Evolutionary conservation across 2,113 vertebrate genomes (phyloP).

Genomic region (Leucoraja erinaceus): DNA sequence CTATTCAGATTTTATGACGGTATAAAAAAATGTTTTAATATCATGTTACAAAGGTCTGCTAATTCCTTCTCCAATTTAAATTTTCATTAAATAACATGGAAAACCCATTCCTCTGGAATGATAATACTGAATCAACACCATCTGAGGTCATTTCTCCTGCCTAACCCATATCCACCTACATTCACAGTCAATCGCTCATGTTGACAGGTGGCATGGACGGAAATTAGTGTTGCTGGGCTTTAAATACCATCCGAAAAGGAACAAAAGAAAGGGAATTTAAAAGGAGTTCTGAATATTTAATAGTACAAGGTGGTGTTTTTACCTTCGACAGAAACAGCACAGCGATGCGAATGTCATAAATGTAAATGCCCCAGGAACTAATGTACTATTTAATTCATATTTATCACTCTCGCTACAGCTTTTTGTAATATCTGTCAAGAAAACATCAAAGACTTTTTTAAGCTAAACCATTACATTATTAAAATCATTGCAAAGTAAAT

Average conservation of each 20-base stretch:
- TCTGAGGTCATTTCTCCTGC: background rate
- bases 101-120: background rate
- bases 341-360: background rate
- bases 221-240: background rate
- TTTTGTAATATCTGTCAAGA: background rate
- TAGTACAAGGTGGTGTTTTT: background rate
- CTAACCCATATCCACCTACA: background rate
- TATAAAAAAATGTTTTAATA: background rate
- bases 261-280: background rate
- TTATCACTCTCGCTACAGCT: background rate
- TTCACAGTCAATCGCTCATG: background rate
- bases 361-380: background rate
- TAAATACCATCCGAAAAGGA: background rate
- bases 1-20: background rate
- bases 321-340: background rate
- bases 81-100: background rate
- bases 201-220: background rate
- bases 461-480: background rate
- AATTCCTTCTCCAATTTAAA: background rate
- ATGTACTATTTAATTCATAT: conserved; percentile 2
- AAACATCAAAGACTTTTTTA: background rate
- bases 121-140: background rate
- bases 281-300: background rate
- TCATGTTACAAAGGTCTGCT: background rate
- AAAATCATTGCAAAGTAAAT: background rate